Conservation (phyloP, 2,113 vertebrate species). For the Hemiscyllium ocellatum region DNA sequence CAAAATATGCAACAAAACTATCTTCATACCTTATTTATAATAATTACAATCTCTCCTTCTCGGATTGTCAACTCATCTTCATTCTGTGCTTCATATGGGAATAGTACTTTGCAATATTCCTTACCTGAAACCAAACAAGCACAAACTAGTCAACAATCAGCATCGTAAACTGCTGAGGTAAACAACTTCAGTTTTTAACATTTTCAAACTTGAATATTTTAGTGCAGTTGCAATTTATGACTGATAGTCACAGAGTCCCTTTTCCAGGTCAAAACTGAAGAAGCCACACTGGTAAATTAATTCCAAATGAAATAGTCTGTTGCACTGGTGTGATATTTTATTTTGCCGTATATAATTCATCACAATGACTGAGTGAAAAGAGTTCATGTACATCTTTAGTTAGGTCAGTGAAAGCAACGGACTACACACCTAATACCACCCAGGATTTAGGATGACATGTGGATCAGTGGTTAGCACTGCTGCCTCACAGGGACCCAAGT, state of each 20-base stretch:
- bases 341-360: background rate
- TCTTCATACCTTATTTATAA: constrained; percentile 81
- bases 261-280: background rate
- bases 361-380: background rate
- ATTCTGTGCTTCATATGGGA: constrained; percentile 91
- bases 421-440: too few species aligned
- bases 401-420: background rate
- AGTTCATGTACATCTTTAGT: background rate
- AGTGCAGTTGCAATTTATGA: background rate
- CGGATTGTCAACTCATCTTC: constrained; percentile 92
- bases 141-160: constrained; percentile 29
- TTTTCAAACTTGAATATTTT: background rate
- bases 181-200: background rate
- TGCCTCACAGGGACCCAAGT: too few species aligned
- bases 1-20: constrained; percentile 26
- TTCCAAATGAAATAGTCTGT: background rate
- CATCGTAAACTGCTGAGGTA: background rate
- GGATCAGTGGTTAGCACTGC: too few species aligned
- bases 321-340: background rate
- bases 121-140: constrained; percentile 65
- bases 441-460: background rate
- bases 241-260: background rate
- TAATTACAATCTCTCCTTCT: constrained; percentile 87
- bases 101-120: constrained; percentile 94
- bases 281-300: background rate